These are phyloP conservation scores for Aphidius ervi DNA, from an alignment of 1,140 invertebrate species.

Conservation along the genomic window DNA sequence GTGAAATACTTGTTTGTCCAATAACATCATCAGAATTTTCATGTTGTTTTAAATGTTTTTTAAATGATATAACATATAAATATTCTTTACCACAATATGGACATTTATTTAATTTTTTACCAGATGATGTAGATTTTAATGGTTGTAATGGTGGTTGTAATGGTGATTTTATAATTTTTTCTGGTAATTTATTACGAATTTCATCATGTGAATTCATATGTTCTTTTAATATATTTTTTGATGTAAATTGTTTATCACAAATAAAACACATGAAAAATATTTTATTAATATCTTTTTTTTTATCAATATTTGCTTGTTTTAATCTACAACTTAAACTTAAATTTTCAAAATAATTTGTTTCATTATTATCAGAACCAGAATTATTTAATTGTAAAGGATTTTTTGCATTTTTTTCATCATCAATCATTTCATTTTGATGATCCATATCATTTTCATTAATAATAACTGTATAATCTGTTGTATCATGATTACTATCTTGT, in stretches of 20 bases:
- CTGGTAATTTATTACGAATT: slow-evolving; percentile 34
- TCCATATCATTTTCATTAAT: slow-evolving; percentile 16
- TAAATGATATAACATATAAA: slow-evolving; percentile 50
- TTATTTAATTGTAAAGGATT: slow-evolving; percentile 20
- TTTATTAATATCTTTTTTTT: slow-evolving; percentile 31
- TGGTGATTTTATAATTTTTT: slow-evolving; percentile 33
- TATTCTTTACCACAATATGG: slow-evolving; percentile 51
- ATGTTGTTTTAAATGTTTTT: slow-evolving; percentile 48
- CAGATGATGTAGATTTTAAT: slow-evolving; percentile 36
- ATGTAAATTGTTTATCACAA: slow-evolving; percentile 48
- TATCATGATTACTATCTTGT: slow-evolving; percentile 15
- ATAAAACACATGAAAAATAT: slow-evolving; percentile 47
- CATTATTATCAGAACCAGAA: slow-evolving; percentile 36
- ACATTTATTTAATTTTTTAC: slow-evolving; percentile 48
- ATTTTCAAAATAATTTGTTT: slow-evolving; percentile 51
- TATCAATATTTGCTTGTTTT: slow-evolving; percentile 36
- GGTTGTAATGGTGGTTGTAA: slow-evolving; percentile 19
- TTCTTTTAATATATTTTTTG: slow-evolving; percentile 46
- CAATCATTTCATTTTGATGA: not conserved
- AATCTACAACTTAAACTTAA: slow-evolving; percentile 46
- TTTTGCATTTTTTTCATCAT: slow-evolving; percentile 22
- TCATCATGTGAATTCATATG: slow-evolving; percentile 52
- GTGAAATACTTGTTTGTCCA: slow-evolving; percentile 35
- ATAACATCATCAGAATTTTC: slow-evolving; percentile 36
- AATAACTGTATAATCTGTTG: slow-evolving; percentile 17